Conservation (phyloP, 2,888 invertebrate genomes). For the Sepiola atlantica region DNA sequence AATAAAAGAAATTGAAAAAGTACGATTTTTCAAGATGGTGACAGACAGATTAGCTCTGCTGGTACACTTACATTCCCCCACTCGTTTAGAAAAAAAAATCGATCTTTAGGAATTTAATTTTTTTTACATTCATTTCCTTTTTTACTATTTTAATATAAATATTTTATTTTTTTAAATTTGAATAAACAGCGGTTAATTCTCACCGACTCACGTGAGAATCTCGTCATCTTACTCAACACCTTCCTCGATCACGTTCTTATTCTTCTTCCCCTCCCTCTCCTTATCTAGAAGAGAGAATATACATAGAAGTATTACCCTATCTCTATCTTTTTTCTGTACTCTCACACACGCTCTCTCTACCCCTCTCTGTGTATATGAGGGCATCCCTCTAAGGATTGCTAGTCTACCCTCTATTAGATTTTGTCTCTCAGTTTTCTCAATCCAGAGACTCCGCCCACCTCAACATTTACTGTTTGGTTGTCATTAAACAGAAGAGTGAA, state of each 20-base stretch:
- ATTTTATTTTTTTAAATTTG: not conserved
- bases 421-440: not conserved
- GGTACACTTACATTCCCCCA: not conserved
- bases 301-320: not conserved
- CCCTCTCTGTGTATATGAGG: not conserved
- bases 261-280: not conserved
- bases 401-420: not conserved
- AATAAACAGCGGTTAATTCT: not conserved
- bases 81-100: not conserved
- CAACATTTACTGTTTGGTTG: not conserved
- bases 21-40: not conserved
- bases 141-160: not conserved
- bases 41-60: slow-evolving; percentile 32
- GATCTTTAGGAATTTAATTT: not conserved
- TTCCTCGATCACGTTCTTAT: not conserved
- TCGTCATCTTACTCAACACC: not conserved
- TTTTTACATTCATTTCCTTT: not conserved
- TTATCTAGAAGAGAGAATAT: not conserved
- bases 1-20: not conserved
- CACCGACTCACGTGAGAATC: not conserved
- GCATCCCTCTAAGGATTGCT: not conserved
- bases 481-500: not conserved
- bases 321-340: not conserved
- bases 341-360: not conserved
- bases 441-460: not conserved